A percentile compares a stretch with the other conserved stretches of the same genome.
phyloP scores from a whole-genome alignment of 2,113 vertebrate species.

The Saguinus midas region DNA sequence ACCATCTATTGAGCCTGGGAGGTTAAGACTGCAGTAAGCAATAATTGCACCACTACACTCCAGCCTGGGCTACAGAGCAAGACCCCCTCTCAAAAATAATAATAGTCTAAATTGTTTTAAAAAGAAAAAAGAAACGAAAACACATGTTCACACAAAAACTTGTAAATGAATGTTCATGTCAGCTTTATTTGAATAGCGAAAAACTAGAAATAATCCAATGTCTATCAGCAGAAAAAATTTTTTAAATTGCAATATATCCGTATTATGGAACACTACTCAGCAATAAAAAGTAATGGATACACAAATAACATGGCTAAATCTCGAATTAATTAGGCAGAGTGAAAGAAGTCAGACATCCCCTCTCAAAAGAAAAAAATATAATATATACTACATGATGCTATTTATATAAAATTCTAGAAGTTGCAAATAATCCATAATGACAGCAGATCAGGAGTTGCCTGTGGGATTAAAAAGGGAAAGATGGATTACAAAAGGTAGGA shows the following conservation, averaged over 20 bases:
- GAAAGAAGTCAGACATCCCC: neutral
- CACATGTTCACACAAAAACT: neutral
- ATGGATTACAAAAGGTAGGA: neutral
- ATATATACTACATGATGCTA: neutral
- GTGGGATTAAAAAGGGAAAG: neutral
- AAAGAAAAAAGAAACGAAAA: neutral
- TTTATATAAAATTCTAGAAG: constrained; percentile 37
- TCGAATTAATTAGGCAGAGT: neutral
- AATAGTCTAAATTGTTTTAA: too few species aligned
- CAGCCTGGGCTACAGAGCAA: neutral
- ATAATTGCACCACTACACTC: neutral
- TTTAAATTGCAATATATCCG: neutral
- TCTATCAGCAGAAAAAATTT: neutral
- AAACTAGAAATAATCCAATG: constrained; percentile 30
- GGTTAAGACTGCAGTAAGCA: neutral
- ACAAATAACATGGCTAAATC: constrained; percentile 12
- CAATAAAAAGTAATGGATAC: constrained; percentile 4
- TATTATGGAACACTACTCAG: neutral
- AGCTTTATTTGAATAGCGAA: neutral
- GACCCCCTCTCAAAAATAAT: neutral
- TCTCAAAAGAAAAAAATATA: neutral
- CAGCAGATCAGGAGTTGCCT: neutral
- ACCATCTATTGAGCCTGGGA: neutral
- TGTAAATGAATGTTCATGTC: neutral
- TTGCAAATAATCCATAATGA: neutral